These are phyloP conservation scores for Polyploca ridens DNA, from an alignment of 2,888 invertebrate genomes.

Conservation along the genomic window DNA sequence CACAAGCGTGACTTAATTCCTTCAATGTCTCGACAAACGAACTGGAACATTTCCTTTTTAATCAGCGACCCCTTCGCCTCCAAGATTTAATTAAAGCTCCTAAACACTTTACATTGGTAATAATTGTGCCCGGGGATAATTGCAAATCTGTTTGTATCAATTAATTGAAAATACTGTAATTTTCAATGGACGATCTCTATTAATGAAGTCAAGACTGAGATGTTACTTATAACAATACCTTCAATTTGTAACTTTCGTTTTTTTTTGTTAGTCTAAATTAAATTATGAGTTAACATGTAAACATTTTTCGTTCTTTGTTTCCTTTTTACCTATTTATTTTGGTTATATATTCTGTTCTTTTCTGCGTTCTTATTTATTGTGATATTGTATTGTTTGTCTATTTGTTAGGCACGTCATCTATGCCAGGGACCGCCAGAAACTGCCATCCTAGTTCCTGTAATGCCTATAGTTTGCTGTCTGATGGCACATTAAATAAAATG, in stretches of 20 bases:
- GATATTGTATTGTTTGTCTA: too few species aligned
- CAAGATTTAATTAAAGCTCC: constrained; percentile 71
- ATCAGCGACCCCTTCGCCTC: constrained; percentile 54
- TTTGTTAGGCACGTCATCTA: too few species aligned
- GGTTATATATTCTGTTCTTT: too few species aligned
- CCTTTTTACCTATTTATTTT: too few species aligned
- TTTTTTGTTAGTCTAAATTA: too few species aligned
- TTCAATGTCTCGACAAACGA: constrained; percentile 46
- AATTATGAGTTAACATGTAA: too few species aligned
- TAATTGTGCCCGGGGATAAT: constrained; percentile 60
- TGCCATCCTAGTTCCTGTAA: too few species aligned
- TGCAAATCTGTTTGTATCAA: constrained; percentile 62
- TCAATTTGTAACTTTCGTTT: background rate
- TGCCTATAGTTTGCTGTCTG: too few species aligned
- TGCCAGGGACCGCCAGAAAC: too few species aligned
- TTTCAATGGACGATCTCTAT: constrained; percentile 33
- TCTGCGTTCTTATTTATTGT: too few species aligned
- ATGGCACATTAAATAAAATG: too few species aligned
- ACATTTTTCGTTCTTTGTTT: too few species aligned
- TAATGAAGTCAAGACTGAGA: constrained; percentile 1
- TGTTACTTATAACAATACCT: background rate
- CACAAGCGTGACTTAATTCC: constrained; percentile 52
- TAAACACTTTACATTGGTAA: constrained; percentile 73
- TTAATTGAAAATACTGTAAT: constrained; percentile 52
- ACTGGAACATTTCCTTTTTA: constrained; percentile 58